Evolutionary conservation across 2,888 invertebrate species (phyloP), one percentile per base, ranked within the genome.

Genomic region (Brachypalpus laphriformis): DNA sequence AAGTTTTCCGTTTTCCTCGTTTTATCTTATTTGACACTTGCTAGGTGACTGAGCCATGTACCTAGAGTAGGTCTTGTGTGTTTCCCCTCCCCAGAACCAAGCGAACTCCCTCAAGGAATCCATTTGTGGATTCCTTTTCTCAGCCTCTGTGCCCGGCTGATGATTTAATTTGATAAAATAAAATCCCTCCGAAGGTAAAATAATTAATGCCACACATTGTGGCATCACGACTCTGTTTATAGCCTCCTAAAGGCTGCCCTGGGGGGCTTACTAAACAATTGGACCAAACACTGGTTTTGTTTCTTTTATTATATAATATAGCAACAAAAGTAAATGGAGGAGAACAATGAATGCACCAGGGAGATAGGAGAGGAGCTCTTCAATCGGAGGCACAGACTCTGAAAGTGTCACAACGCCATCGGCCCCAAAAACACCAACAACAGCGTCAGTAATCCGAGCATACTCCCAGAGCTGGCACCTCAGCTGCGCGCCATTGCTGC

Each of bases 141-240:
- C 22, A 25, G 9, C 8, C 14, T 14, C n/a, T 54, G 34, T n/a
- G 37, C 25, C 57, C 3, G 45, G 11, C 80, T 75, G 85, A 85
- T 85, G 85, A 81, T 85, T 85, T 66, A 68, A 81, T 85, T 85
- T 76, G 85, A 85, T 85, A 85, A 85, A 66, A 18, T 11, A n/a
- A 68, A 83, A 77, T 76, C 82, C 31, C 74, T 61, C 49, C 68
- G 54, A 80, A 71, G 71, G 80, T 65, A 76, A 65, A 63, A 66
- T 61, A 85, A 85, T 85, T 80, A 85, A 85, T 76, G 85, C 85
- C 85, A 85, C 85, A 85, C 85, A 81, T 65, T 80, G 83, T 65
- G 83, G 59, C 80, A 83, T 83, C 83, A 80, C 80, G 83, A 85
- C 74, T 75, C 71, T 7, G 63, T 70, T 61, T 34, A 68, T 51